Evolutionary conservation across 2,113 vertebrate species (phyloP), one percentile per base, ranked within the genome.

Genomic region (Corythoichthys intestinalis): DNA sequence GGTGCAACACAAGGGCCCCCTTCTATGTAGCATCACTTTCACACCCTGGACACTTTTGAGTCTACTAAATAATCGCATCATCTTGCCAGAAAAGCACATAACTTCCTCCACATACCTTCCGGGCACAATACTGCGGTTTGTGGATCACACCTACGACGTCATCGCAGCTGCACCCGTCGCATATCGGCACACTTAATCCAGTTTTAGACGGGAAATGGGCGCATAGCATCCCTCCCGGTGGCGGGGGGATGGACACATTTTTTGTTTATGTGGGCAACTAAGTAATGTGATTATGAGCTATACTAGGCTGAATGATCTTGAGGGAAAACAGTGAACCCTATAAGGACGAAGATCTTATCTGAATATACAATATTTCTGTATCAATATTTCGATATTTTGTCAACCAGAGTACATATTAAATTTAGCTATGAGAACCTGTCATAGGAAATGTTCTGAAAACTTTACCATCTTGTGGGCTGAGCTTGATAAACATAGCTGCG

Each of bases 211-310:
- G 81, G 82, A 85, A 86, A 81, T 65, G 54, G 72, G 69, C 14
- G 64, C 56, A 72, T 50, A 56, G 67, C 69, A 44, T 78, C 73
- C 54, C 39, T 69, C 13, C 11, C 62, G 62, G 65, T 9, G 7
- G 37, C 1, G 17, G 59, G 17, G 35, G 54, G 62, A 60, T 57
- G 71, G 41, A 44, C 39, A 71, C 61, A 4, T 2, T 50, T 72
- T 76, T 84, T 79, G 67, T 87, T 82, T 85, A 75, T 73, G 70
- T 78, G 68, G 73, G 67, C 3, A 74, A 79, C 78, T 66, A 72
- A 70, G 67, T 86, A 89, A 88, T 75, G 73, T 69, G 79, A 88
- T 86, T 90, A 87, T 70, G 66, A 74, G 75, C 72, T 70, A 57
- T 72, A 81, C 73, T 63, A 66, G 64, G 79, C 75, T 61, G 69